A percentile compares a stretch with the other conserved stretches of the same genome.
Evolutionary conservation across 2,113 vertebrate genomes (phyloP).

Genomic region (Lophura nycthemera): DNA sequence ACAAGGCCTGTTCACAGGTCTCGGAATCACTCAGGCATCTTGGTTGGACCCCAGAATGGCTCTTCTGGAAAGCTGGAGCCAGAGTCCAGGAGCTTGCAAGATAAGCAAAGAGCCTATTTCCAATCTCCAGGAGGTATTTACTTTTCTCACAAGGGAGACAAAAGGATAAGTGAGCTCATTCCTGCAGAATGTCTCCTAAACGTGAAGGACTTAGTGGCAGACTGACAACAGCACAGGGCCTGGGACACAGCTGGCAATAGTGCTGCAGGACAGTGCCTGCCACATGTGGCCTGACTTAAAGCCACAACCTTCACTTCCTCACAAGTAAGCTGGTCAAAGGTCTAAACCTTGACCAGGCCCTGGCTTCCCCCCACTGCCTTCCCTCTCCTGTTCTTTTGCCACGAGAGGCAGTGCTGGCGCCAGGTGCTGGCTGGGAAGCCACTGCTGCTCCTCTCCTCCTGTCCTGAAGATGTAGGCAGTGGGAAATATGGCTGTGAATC

Average conservation of each 20-base stretch:
- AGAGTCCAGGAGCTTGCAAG: constrained; percentile 8
- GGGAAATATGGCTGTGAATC: neutral
- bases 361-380: neutral
- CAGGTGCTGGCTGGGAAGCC: neutral
- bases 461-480: neutral
- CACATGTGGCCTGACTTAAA: neutral
- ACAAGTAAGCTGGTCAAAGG: neutral
- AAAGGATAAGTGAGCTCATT: neutral
- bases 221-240: neutral
- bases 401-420: neutral
- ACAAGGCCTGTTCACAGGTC: neutral
- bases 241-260: neutral
- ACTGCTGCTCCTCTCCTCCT: neutral
- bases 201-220: neutral
- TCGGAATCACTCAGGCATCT: neutral
- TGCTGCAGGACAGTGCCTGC: neutral
- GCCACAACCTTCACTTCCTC: neutral
- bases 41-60: neutral
- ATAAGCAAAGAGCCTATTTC: constrained; percentile 47
- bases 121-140: constrained; percentile 35
- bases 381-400: neutral
- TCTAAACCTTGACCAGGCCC: neutral
- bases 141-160: constrained; percentile 3
- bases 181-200: neutral
- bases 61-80: constrained; percentile 21